Percentiles rank a stretch among this genome's conserved stretches.
phyloP scores from a whole-genome alignment of 1,140 invertebrate genomes.

The Druon quercuslanigerum region DNA sequence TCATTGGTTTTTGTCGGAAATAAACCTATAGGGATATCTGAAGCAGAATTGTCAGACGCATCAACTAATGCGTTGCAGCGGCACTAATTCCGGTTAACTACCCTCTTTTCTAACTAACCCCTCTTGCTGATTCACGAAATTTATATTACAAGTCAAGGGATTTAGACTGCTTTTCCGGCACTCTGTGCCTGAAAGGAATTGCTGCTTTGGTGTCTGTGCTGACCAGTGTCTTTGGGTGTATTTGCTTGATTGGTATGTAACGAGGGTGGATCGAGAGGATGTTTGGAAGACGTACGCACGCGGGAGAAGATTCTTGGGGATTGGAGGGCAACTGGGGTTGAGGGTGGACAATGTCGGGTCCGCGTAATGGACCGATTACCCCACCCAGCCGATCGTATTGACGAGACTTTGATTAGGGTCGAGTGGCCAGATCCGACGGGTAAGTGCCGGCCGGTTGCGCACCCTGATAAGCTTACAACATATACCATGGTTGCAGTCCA shows the following conservation, averaged over 20 bases:
- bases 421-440: constrained; percentile 73
- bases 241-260: constrained; percentile 27
- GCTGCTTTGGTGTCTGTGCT: not conserved
- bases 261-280: constrained; percentile 52
- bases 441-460: constrained; percentile 63
- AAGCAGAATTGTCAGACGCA: no score
- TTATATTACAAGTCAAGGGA: constrained; percentile 2
- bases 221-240: constrained; percentile 24
- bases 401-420: constrained; percentile 77
- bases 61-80: not conserved
- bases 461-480: constrained; percentile 54
- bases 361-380: constrained; percentile 76
- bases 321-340: constrained; percentile 41
- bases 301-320: constrained; percentile 49
- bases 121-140: not conserved
- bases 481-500: not conserved
- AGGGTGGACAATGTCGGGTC: constrained; percentile 70
- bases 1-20: no score
- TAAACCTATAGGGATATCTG: no score
- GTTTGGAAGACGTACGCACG: constrained; percentile 61
- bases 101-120: not conserved
- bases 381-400: constrained; percentile 72
- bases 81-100: not conserved
- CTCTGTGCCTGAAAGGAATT: constrained; percentile 10
- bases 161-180: constrained; percentile 32